Evolutionary conservation across 2,888 invertebrate species (phyloP).

Genomic region (Sinodicranocentrus sp.): DNA sequence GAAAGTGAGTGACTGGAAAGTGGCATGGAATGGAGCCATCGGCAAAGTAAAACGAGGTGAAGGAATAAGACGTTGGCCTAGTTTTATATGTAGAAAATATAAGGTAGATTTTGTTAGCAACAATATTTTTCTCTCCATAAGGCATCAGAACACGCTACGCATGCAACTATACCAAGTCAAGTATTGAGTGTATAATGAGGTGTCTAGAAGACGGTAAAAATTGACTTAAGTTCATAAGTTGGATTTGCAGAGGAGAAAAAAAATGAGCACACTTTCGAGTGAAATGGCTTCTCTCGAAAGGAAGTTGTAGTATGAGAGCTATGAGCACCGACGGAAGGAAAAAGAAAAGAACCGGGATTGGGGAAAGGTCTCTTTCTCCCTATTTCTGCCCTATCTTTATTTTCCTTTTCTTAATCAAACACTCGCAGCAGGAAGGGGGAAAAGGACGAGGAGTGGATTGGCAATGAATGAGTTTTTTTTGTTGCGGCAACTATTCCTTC

Average conservation of each 20-base stretch:
- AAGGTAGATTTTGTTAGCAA: too few relatives aligned
- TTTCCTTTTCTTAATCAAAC: slow-evolving; percentile 59
- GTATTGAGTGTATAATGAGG: background rate
- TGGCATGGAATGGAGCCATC: too few relatives aligned
- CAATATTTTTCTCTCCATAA: too few relatives aligned
- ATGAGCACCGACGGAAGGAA: background rate
- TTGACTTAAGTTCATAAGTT: slow-evolving; percentile 21
- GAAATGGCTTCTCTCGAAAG: background rate
- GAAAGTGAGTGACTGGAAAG: background rate
- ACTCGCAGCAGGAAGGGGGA: slow-evolving; percentile 43
- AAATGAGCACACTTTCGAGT: background rate
- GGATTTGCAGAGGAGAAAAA: background rate
- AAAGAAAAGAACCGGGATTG: slow-evolving; percentile 25
- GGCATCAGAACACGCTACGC: too few relatives aligned
- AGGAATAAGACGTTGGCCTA: slow-evolving; percentile 30
- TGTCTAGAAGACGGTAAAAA: slow-evolving; percentile 4
- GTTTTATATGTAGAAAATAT: too few relatives aligned
- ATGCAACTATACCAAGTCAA: too few relatives aligned
- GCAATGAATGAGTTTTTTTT: slow-evolving; percentile 39
- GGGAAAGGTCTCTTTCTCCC: slow-evolving; percentile 18
- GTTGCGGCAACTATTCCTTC: slow-evolving; percentile 28
- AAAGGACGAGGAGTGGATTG: slow-evolving; percentile 16
- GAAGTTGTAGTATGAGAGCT: too few relatives aligned
- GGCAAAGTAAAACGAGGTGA: background rate
- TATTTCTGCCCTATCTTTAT: slow-evolving; percentile 44